A percentile compares a stretch with the other conserved stretches of the same genome.
Evolutionary conservation across 1,140 invertebrate species (phyloP).

Genomic region (Orchestia grillus): DNA sequence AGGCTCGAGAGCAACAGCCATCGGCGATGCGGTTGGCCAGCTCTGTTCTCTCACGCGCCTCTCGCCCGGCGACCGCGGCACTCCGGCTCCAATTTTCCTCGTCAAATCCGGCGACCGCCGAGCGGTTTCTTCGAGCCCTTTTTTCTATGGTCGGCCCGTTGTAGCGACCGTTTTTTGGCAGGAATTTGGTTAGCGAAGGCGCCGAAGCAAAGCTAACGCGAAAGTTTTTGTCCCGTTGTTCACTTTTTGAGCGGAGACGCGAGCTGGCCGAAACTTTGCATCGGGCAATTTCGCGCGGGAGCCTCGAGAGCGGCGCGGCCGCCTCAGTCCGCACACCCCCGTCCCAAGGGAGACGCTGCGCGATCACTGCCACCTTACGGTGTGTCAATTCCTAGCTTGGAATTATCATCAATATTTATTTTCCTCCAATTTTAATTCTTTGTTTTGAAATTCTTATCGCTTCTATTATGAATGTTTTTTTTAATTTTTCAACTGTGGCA

Average conservation of each 20-base stretch:
- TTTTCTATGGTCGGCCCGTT: background rate
- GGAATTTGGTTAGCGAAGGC: background rate
- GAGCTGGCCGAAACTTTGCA: background rate
- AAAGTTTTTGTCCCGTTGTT: conserved; percentile 8
- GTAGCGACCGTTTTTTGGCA: background rate
- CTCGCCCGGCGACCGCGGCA: background rate
- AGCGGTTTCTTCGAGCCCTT: background rate
- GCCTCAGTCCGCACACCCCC: too few relatives aligned
- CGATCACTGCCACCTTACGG: too few relatives aligned
- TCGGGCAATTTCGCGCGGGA: background rate
- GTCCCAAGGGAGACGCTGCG: too few relatives aligned
- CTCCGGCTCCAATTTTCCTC: background rate
- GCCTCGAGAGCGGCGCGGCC: too few relatives aligned
- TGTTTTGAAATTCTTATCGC: too few relatives aligned
- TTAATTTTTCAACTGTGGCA: too few relatives aligned
- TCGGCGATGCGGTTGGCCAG: background rate
- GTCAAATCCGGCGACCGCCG: background rate
- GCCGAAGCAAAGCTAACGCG: background rate
- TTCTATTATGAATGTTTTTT: too few relatives aligned
- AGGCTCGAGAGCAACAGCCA: background rate
- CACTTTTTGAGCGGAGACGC: background rate
- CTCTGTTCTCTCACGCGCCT: background rate
- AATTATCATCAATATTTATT: too few relatives aligned
- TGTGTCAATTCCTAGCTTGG: too few relatives aligned
- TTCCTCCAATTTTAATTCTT: too few relatives aligned